Evolutionary conservation across 2,888 invertebrate genomes (phyloP).

Genomic region (Cheilosia vulpina): DNA sequence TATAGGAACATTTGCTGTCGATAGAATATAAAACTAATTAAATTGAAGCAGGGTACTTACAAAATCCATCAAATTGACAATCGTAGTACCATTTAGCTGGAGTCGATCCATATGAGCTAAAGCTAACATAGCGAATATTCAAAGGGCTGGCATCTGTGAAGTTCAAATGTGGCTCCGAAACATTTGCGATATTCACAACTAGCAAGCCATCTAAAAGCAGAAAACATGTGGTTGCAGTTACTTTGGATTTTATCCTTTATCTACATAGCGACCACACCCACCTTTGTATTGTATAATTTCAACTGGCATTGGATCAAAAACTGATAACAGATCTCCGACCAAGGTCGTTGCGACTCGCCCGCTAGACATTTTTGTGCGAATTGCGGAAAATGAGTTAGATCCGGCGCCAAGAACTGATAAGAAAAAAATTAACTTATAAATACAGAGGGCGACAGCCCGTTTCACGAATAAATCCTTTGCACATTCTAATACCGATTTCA

Average conservation of each 20-base stretch:
- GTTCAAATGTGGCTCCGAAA: conserved; percentile 85
- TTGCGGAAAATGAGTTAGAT: conserved; percentile 88
- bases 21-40: neutral
- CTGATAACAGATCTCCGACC: conserved; percentile 86
- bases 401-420: conserved; percentile 87
- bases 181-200: conserved; percentile 87
- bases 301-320: conserved; percentile 87
- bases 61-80: conserved; percentile 84
- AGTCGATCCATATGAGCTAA: conserved; percentile 87
- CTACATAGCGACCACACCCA: conserved; percentile 76
- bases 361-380: conserved; percentile 86
- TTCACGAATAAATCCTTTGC: neutral
- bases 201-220: conserved; percentile 85
- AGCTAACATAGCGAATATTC: conserved; percentile 87
- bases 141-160: conserved; percentile 86
- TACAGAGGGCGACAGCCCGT: neutral
- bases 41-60: conserved; percentile 60
- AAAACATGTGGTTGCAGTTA: neutral
- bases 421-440: neutral
- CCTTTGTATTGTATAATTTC: conserved; percentile 87
- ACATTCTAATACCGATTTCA: conserved; percentile 85
- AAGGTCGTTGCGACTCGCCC: conserved; percentile 85
- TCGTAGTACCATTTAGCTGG: conserved; percentile 89
- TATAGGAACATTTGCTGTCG: no score
- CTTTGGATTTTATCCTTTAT: neutral